Base-by-base conservation (phyloP, 2,888 invertebrate genomes). In the Pasiphila rectangulata region DNA sequence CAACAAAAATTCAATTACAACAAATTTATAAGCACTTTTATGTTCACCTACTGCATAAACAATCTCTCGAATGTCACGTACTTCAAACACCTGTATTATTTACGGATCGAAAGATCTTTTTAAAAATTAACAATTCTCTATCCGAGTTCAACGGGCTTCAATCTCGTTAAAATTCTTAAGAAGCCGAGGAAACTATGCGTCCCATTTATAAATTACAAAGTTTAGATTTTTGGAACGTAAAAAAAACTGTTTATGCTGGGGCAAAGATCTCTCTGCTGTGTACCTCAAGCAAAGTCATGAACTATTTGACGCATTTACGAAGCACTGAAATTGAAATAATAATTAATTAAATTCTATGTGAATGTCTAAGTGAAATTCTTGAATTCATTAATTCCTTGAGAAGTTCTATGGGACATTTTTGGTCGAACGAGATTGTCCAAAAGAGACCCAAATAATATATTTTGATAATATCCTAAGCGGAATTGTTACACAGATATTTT, bases 371-470 rank as follows among this genome's bases (percentile, higher is more conserved):
- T 12, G 12, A 25, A 12, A 53, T 43, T 46, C 38, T 21, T 36
- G 29, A 39, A 43, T 36, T 27, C 45, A 25, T 27, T 38, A 21
- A 50, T 46, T 43, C 54, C 50, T 54, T 49, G 42, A 39, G 51
- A 36, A 41, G 47, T 50, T 21, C 20, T 39, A 50, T 40, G 34
- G 25, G 40, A 56, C 37, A 45, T 45, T 47, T 39, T 35, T 32
- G 23, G 32, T 7, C 24, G 36, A 48, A 54, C 27, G 32, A 50
- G 48, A 50, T 34, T 6, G 20, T n/a, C 43, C 25, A 43, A 48
- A 41, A 24, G 34, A 34, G 27, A 5, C 10, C 37, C 40, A 30
- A 37, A 27, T 41, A 41, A 37, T 27, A 25, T 23, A 34, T 39
- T 51, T 45, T 30, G n/a, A n/a, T n/a, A 35, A 34, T 42, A 46